Base-by-base conservation (phyloP, 2,797 vertebrate species). In the Chaetophractus vellerosus region DNA sequence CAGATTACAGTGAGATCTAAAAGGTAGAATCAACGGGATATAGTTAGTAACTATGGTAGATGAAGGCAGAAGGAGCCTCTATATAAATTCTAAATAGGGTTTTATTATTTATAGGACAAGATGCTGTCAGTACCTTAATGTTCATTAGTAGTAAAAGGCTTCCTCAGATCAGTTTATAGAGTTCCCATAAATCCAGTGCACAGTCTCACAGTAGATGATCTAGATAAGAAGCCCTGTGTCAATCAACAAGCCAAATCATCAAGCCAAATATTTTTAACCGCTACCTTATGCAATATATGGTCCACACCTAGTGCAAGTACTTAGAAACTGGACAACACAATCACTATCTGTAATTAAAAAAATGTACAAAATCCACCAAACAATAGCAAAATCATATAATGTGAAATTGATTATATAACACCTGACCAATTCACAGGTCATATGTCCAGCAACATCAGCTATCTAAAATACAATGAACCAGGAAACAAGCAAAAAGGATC, bases 401-500 rank as follows among this genome's bases (percentile, higher is more conserved):
- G 33, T 63, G 52, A 95, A 94, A 81, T 61, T 28, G 26, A 95
- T 45, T 76, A 66, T 57, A 72, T 78, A 89, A 86, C 81, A 88
- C 80, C 80, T 93, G 57, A 78, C 38, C 72, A 90, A 90, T 96
- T 96, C 92, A 84, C 21, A 72, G 92, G 74, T 96, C 94, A 84
- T 48, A 1, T 72, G 85, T 85, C 71, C 92, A 95, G 74, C 92
- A 97, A 92, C 31, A 45, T 94, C 36, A 93, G 72, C 92, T 94
- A 79, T 87, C 90, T 95, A 96, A 96, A 97, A 97, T 88, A 97
- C 93, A 97, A 79, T 88, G 90, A 97, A 85, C 79, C 90, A 97
- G 96, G 95, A 96, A 96, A 97, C 93, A 97, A 96, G 95, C 90
- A 96, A 93, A 96, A 95, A 88, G 93, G 74, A 81, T 92, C 97